These are phyloP conservation scores for Mesorhabditis belari DNA, from an alignment of 2,888 invertebrate genomes.

Conservation along the genomic window DNA sequence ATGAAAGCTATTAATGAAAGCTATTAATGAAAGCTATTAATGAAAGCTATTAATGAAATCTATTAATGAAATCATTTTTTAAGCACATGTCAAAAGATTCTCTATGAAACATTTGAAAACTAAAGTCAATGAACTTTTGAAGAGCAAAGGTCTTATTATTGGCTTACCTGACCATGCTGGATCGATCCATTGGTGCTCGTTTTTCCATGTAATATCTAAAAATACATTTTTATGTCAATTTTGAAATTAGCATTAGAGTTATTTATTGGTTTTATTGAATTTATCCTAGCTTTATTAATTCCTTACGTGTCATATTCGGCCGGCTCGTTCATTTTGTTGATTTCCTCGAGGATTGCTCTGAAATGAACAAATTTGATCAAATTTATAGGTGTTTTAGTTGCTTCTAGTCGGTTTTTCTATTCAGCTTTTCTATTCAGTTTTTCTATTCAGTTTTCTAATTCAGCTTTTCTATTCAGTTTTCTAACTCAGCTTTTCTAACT, in stretches of 20 bases:
- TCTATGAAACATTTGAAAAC: no score
- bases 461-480: background rate
- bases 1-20: no score
- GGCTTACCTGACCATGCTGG: constrained; percentile 12
- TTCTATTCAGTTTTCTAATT: background rate
- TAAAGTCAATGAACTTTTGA: no score
- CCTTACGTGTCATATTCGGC: no score
- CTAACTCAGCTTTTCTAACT: no score
- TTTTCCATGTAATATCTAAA: constrained; percentile 1
- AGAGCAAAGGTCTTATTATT: no score
- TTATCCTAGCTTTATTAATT: background rate
- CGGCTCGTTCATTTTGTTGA: background rate
- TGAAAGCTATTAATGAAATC: no score
- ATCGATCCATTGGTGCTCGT: constrained; percentile 14
- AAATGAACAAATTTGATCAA: background rate
- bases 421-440: background rate
- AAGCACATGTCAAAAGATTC: no score
- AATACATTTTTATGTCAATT: background rate
- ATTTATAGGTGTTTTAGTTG: background rate
- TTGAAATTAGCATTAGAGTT: background rate
- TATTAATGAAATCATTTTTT: no score
- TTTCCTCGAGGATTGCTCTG: background rate
- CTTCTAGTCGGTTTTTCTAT: background rate
- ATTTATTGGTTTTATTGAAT: background rate
- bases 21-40: no score